Base-by-base conservation (phyloP, 2,113 vertebrate species). In the Cololabis saira region DNA sequence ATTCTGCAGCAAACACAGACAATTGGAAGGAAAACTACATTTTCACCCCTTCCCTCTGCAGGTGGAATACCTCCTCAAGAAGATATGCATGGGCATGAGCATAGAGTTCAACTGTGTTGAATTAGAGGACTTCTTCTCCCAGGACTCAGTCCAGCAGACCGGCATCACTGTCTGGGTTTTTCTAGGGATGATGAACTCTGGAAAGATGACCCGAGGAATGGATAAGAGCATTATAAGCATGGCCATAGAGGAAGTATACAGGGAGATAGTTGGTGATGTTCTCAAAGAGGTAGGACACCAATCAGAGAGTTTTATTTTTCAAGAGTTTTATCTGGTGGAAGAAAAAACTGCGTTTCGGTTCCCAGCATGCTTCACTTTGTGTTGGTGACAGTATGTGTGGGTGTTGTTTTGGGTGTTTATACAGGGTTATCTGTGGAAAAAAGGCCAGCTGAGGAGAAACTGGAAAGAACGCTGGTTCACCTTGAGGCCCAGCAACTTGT, bases 391-490 rank as follows among this genome's bases (percentile, higher is more conserved):
- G 43, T 49, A 12, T 24, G 21, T 51, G 19, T 57, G 47, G 24
- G 17, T 67, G 30, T 69, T n/a, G 15, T 14, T 53, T 61, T 37
- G 78, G 57, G 15, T 2, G 5, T 65, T 11, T 50, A 8, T 49
- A n/a, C 92, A 98, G 97, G 96, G 96, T 33, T 98, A 98, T 79
- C 91, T 99, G 71, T 97, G 97, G 95, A 99, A 99, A 80, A 96
- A 94, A 80, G 96, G 95, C 11, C 96, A 98, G 62, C 87, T 98
- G 84, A 92, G 97, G 72, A 95, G 96, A 80, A 98, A 96, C 92
- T 98, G 97, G 97, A 93, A 95, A 0, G 97, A 99, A 76, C 92
- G 97, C 61, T 98, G 96, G 96, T 98, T 99, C 91, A 95, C 90
- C 8, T 89, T 99, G 62, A 95, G 95, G 85, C 96, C 96, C 21